phyloP scores from a whole-genome alignment of 2,888 invertebrate species.

The Tetragonisca angustula region DNA sequence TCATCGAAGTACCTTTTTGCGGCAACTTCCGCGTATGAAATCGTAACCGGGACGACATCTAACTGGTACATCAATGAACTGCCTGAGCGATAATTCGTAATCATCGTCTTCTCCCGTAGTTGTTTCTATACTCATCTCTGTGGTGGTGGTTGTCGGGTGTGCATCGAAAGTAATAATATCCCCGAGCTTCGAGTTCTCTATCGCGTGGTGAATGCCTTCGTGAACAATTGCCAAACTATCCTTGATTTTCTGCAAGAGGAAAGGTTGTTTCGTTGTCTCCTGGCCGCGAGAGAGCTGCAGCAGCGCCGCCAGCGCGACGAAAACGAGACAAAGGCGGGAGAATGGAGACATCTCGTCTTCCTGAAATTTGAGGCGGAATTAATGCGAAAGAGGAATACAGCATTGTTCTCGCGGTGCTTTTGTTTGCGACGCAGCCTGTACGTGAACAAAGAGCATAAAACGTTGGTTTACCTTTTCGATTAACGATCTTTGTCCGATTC shows the following conservation, averaged over 20 bases:
- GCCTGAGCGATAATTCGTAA: fast-evolving
- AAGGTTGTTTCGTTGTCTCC: neutral
- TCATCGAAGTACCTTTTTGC: neutral
- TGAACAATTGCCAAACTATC: neutral
- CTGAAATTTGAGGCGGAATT: neutral
- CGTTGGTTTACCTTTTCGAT: neutral
- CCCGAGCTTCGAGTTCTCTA: neutral
- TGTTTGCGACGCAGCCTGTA: neutral
- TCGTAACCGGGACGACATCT: neutral
- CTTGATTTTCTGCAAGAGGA: neutral
- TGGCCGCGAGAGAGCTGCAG: slow-evolving; percentile 18
- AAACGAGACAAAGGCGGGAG: slow-evolving; percentile 20
- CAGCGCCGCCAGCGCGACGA: slow-evolving; percentile 40
- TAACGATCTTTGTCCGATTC: neutral
- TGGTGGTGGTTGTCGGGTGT: neutral
- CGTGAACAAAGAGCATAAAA: neutral
- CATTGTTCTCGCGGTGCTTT: neutral
- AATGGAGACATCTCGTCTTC: slow-evolving; percentile 24
- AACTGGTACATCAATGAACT: neutral
- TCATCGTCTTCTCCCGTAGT: neutral
- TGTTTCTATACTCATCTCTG: neutral
- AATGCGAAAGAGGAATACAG: neutral
- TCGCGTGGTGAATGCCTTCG: fast-evolving
- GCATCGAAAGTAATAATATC: neutral
- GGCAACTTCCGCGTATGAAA: neutral